Evolutionary conservation across 1,140 invertebrate genomes (phyloP), one percentile per base, ranked within the genome.

Genomic region (Akabosia matsudoensis): DNA sequence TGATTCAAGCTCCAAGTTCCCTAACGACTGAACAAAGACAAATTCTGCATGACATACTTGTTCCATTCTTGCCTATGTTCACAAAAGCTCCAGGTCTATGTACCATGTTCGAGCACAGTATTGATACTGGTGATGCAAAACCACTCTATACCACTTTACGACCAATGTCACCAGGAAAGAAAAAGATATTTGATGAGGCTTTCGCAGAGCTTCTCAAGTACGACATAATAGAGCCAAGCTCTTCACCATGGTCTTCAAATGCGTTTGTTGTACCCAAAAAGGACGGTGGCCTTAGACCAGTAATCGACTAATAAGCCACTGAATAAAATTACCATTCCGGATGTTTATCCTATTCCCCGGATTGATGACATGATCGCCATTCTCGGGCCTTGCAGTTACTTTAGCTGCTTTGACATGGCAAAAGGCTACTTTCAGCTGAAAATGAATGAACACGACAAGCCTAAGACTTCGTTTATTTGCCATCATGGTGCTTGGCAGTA

Each of bases 361-460:
- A 71, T 76, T 1, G 74, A 76, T 52, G 74, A 75, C n/a, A 52
- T 80, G 4, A 56, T 80, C 1, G 51, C 67, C 26, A 74, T 26
- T 16, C 45, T 80, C 14, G 79, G 70, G 0, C 79, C 79, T 0
- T 52, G 78, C 2, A 79, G 77, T 14, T 83, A 77, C 33, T 85
- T 86, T 56, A 79, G 81, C 1, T 77, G 78, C 0, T 73, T 86
- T 0, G 85, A 88, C 83, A 80, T 88, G 56, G 77, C 79, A 0
- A 83, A 82, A 22, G 88, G 88, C 0, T 90, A 86, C 77, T 85
- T 85, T 81, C 87, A 87, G 80, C 34, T 87, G 79, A 33, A 84
- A 7, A 75, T 86, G 0, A 78, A 83, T 54, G 77, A 81, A 26
- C 80, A 83, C 13, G 70, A 72, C 26, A 72, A 72, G 30, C 22